Evolutionary conservation across 2,113 vertebrate species (phyloP).

Genomic region (Loxodonta africana): DNA sequence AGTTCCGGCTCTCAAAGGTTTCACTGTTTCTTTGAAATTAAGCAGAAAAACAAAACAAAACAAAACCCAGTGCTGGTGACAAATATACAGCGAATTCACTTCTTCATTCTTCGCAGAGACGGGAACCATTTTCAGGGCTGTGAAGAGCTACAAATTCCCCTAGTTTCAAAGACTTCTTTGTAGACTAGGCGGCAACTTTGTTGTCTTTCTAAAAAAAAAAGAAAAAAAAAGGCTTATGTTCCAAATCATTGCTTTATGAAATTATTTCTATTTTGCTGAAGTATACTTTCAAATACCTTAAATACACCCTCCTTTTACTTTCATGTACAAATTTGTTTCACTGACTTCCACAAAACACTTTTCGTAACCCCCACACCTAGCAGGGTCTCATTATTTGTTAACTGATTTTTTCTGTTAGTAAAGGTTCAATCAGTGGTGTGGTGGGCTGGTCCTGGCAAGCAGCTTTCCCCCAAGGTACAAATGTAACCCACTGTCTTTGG

Average conservation of each 20-base stretch:
- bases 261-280: not conserved
- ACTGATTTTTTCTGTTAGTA: not conserved
- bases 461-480: not conserved
- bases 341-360: slow-evolving; percentile 3
- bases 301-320: slow-evolving; percentile 4
- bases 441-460: not conserved
- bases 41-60: slow-evolving; percentile 87
- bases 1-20: not conserved
- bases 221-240: slow-evolving; percentile 68
- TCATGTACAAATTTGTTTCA: slow-evolving; percentile 2
- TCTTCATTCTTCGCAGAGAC: slow-evolving; percentile 93
- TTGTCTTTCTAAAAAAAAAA: slow-evolving; percentile 95
- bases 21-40: slow-evolving; percentile 88
- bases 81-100: slow-evolving; percentile 93
- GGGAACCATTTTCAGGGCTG: slow-evolving; percentile 90
- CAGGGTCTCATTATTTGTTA: not conserved
- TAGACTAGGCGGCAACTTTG: slow-evolving; percentile 96
- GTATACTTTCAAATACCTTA: slow-evolving; percentile 40
- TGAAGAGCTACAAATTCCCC: slow-evolving; percentile 89
- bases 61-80: slow-evolving; percentile 95
- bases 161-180: slow-evolving; percentile 84
- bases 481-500: not conserved
- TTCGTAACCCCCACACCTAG: not conserved
- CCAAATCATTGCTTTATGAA: slow-evolving; percentile 29
- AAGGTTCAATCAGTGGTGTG: not conserved